Evolutionary conservation across 2,113 vertebrate species (phyloP), one percentile per base, ranked within the genome.

Genomic region (Bubo blakistoni): DNA sequence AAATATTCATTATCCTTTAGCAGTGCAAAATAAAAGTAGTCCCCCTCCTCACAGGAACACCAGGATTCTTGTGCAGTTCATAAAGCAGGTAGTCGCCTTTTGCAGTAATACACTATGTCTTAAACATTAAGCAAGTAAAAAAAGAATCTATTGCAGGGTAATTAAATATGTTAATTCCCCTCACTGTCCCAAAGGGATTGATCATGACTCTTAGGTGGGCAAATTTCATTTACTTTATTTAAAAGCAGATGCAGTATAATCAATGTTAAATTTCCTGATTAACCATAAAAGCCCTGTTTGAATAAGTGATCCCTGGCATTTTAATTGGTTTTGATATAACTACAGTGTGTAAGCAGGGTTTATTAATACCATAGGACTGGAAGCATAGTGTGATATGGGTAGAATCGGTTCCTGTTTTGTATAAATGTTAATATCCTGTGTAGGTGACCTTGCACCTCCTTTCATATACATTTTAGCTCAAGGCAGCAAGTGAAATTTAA

Each of bases 101-200:
- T 69, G 47, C 36, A 76, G 51, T 47, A 70, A 90, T 74, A 65
- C 12, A 44, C 6, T 79, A 54, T 34, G 16, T 78, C 52, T 81
- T 76, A 92, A 88, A 84, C 69, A 93, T 29, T 80, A 80, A 80
- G 46, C 4, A 44, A 93, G 30, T 76, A 73, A 36, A 67, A 90
- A 88, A 79, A 84, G 2, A 78, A 79, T 79, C 44, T 27, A 32
- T 65, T 24, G 4, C n/a, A 61, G 27, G 52, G 46, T 82, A 94
- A 89, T 96, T 92, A 94, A 94, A 84, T 81, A 81, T 76, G 67
- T 27, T 96, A 81, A 95, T 96, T 96, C 71, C 36, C 58, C 61
- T 86, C 0, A 0, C 20, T 72, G 58, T 85, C 87, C 80, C 92
- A 77, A 86, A 93, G 58, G 74, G 78, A 90, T 66, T 83, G 69